Base-by-base conservation (phyloP, 2,888 invertebrate species). In the Cepaea hortensis region DNA sequence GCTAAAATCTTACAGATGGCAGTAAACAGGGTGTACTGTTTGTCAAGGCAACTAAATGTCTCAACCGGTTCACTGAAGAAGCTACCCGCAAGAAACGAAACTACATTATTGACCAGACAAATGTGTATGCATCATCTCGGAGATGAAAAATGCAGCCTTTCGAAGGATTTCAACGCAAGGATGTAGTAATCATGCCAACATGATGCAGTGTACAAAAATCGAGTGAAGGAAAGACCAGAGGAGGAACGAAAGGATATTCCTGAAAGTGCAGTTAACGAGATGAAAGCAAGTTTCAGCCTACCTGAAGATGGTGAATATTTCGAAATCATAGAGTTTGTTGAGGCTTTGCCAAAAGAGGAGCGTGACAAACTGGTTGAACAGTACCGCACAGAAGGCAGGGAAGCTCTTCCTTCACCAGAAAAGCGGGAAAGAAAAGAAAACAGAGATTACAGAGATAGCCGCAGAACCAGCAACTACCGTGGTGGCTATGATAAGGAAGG, bases 41-140 rank as follows among this genome's bases (percentile, higher is more conserved):
- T n/a, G 97, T 98, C 92, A 97, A 97, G 95, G 96, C 98, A 93
- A 97, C 97, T 88, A 97, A 97, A 94, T 97, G 97, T 94, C 96
- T 98, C 91, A 95, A 94, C 88, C 96, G 96, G 92, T 95, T 98
- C 93, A 96, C 97, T 94, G 97, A 98, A 93, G 95, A 97, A 91
- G 98, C 98, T 85, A 96, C 96, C 88, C 96, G 96, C 87, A 93
- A 95, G 85, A 96, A 97, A 92, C 96, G 98, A 93, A 99, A 99
- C 96, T 99, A 97, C 95, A 98, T 99, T 93, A 96, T 99, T 91
- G 99, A 99, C 90, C 96, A 99, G 98, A 98, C 98, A 95, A 99
- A 99, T 96, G 98, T 98, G 95, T 98, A 97, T 96, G 97, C 98
- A 95, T 97, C 98, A 95, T 98, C 97, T 94, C 98, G 99, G 96